Conservation (phyloP, 2,113 vertebrate genomes). For the Lepisosteus oculatus region DNA sequence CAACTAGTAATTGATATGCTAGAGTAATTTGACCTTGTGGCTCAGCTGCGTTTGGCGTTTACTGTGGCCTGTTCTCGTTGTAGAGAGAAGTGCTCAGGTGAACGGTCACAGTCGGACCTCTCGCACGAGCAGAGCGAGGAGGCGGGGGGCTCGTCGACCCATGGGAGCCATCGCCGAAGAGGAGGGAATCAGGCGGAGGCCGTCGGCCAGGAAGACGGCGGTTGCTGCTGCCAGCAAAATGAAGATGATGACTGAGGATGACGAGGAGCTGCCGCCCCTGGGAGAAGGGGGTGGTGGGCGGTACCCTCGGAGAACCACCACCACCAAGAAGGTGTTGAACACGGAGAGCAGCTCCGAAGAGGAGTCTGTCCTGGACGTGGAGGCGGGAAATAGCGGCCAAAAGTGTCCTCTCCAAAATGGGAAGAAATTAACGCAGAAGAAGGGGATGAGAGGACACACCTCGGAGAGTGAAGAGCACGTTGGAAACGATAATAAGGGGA, state of each 20-base stretch:
- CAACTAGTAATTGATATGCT: background rate
- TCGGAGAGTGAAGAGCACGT: conserved; percentile 11
- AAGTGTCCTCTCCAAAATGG: conserved; percentile 61
- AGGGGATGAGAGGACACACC: conserved; percentile 22
- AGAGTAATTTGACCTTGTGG: background rate
- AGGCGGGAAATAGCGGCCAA: conserved; percentile 23
- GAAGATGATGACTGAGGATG: conserved; percentile 41
- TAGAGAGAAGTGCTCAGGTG: conserved; percentile 47
- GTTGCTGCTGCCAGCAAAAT: conserved; percentile 36
- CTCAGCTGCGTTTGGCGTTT: background rate
- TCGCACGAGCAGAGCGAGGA: background rate
- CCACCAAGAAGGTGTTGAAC: background rate
- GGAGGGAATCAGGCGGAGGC: conserved; percentile 27
- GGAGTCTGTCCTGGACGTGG: conserved; percentile 25
- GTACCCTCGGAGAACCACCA: too few species aligned
- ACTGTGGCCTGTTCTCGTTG: background rate
- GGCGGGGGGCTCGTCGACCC: conserved; percentile 33
- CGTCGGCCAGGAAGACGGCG: conserved; percentile 38
- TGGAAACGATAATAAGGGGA: conserved; percentile 6
- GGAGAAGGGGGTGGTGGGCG: too few species aligned
- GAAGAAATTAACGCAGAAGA: conserved; percentile 36
- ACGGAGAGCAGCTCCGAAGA: conserved; percentile 47
- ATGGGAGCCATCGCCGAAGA: conserved; percentile 8
- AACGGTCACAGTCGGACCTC: conserved; percentile 55
- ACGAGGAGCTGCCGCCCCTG: conserved; percentile 32